Percentiles rank a stretch among this genome's conserved stretches.
Evolutionary conservation across 2,888 invertebrate species (phyloP).

Genomic region (Folsomia manolachei): DNA sequence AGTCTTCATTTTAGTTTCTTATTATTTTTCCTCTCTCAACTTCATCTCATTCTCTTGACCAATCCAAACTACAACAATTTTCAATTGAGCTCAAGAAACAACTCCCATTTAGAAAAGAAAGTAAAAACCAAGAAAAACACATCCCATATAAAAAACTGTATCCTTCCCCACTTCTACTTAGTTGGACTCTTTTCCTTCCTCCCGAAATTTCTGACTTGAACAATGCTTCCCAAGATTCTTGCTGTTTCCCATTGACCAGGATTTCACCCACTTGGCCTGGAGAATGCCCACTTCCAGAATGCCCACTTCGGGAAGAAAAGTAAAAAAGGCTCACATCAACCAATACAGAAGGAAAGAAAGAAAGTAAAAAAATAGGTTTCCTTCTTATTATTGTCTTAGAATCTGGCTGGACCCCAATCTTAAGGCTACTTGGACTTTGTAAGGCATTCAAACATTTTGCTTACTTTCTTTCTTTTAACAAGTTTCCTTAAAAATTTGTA

Average conservation of each 20-base stretch:
- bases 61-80: too few species aligned
- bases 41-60: too few species aligned
- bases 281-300: background rate
- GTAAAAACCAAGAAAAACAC: background rate
- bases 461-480: background rate
- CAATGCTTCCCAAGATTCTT: too few species aligned
- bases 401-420: background rate
- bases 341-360: background rate
- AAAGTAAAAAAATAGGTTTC: background rate
- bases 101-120: background rate
- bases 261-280: too few species aligned
- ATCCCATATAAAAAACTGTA: background rate
- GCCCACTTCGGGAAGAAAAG: background rate
- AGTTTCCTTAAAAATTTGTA: background rate
- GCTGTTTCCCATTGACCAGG: too few species aligned
- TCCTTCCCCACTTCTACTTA: background rate
- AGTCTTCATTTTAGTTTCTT: too few species aligned
- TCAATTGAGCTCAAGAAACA: conserved; percentile 8
- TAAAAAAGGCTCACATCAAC: background rate
- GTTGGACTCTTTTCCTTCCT: background rate
- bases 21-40: too few species aligned
- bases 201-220: too few species aligned
- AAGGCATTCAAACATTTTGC: background rate
- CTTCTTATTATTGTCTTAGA: background rate
- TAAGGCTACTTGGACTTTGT: background rate